These are phyloP conservation scores for Mya arenaria DNA, from an alignment of 1,140 invertebrate genomes.

Conservation along the genomic window DNA sequence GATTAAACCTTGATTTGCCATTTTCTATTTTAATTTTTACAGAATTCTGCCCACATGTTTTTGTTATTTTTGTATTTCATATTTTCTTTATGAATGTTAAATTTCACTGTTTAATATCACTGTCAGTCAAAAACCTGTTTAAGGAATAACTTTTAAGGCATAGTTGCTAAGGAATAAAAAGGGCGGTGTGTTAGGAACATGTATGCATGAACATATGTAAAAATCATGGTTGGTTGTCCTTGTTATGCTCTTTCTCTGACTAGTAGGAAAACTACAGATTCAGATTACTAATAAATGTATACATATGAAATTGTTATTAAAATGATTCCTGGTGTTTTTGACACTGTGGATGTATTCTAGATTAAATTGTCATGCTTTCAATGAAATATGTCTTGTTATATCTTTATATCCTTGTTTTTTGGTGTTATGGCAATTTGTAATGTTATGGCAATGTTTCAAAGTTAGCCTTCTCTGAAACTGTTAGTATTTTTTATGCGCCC, in stretches of 20 bases:
- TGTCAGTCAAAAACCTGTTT: no score
- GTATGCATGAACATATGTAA: not conserved
- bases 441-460: no score
- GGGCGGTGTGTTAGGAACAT: not conserved
- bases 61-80: no score
- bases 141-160: not conserved
- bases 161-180: not conserved
- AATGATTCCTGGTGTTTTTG: not conserved
- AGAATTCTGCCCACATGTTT: no score
- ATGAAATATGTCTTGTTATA: not conserved
- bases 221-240: not conserved
- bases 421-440: no score
- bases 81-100: no score
- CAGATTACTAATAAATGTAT: not conserved
- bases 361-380: constrained; percentile 50
- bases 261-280: not conserved
- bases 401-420: no score
- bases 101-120: no score
- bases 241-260: not conserved
- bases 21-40: no score
- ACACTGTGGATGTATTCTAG: constrained; percentile 48
- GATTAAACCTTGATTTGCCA: no score
- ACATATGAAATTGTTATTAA: constrained; percentile 14
- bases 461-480: no score
- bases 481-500: no score